Percentiles rank a stretch among this genome's conserved stretches.
Evolutionary conservation across 1,140 invertebrate genomes (phyloP).

Genomic region (Drosophila truncata): DNA sequence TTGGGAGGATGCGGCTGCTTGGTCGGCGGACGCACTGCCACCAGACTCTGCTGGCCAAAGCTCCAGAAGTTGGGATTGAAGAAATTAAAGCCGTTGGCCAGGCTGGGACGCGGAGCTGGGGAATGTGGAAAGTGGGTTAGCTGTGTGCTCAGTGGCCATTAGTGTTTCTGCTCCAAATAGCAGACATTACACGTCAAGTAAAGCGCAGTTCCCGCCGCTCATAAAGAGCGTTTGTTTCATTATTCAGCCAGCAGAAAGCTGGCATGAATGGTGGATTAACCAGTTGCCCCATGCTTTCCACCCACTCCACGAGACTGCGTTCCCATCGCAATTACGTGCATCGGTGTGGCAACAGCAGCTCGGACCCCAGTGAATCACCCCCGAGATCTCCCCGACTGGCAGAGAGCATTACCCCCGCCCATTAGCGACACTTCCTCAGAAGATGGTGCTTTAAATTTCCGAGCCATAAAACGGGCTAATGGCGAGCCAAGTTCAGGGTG

Average conservation of each 20-base stretch:
- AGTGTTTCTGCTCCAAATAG: slow-evolving; percentile 78
- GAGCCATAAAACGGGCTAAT: slow-evolving; percentile 61
- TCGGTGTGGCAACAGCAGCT: slow-evolving; percentile 53
- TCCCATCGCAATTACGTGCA: slow-evolving; percentile 57
- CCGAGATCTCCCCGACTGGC: slow-evolving; percentile 12
- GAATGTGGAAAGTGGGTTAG: slow-evolving; percentile 45
- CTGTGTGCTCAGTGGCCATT: slow-evolving; percentile 66
- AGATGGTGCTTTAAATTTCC: slow-evolving; percentile 25
- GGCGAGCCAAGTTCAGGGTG: slow-evolving; percentile 64
- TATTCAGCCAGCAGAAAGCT: slow-evolving; percentile 32
- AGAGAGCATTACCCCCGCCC: slow-evolving; percentile 33
- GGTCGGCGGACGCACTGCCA: slow-evolving; percentile 57
- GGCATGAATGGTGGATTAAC: slow-evolving; percentile 46
- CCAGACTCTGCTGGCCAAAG: slow-evolving; percentile 67
- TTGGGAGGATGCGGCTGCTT: slow-evolving; percentile 85
- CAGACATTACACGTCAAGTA: slow-evolving; percentile 71
- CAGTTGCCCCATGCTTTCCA: slow-evolving; percentile 55
- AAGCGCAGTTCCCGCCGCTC: slow-evolving; percentile 73
- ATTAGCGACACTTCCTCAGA: slow-evolving; percentile 40
- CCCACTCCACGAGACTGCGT: slow-evolving; percentile 39
- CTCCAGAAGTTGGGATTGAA: slow-evolving; percentile 70
- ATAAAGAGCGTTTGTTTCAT: slow-evolving; percentile 52
- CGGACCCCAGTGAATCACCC: slow-evolving; percentile 8
- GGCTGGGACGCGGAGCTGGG: slow-evolving; percentile 65
- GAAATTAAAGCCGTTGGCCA: slow-evolving; percentile 74